Conservation (phyloP, 2,797 vertebrate genomes). For the Parotocinclus haroldoi region DNA sequence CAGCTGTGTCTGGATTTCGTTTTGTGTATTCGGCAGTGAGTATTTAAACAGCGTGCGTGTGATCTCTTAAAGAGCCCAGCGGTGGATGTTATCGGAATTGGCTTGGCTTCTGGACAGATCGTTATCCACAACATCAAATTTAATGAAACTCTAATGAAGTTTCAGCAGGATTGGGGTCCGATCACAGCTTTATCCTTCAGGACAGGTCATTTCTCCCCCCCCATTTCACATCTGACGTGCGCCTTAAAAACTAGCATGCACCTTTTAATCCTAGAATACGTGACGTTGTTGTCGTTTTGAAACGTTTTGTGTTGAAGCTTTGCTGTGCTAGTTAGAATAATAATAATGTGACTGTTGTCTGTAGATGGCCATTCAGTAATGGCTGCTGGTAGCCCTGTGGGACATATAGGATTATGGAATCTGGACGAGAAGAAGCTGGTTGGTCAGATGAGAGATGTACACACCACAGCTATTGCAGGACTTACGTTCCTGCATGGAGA, state of each 20-base stretch:
- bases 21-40: neutral
- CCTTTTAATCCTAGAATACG: no score
- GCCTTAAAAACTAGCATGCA: no score
- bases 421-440: constrained; percentile 84
- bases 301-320: no score
- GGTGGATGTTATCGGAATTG: constrained; percentile 86
- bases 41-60: neutral
- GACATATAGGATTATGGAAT: constrained; percentile 94
- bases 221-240: no score
- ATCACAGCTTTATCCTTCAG: constrained; percentile 89
- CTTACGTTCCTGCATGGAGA: constrained; percentile 88
- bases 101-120: constrained; percentile 82
- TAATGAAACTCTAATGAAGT: constrained; percentile 90
- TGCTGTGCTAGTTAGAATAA: no score
- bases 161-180: constrained; percentile 95
- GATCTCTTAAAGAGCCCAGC: constrained; percentile 79
- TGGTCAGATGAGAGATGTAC: constrained; percentile 84
- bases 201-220: constrained; percentile 80
- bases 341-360: constrained; percentile 25
- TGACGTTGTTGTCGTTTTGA: no score
- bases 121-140: constrained; percentile 90
- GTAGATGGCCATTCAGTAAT: constrained; percentile 87
- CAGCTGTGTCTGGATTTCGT: no score
- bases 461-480: constrained; percentile 82
- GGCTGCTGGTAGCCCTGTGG: constrained; percentile 88